phyloP scores from a whole-genome alignment of 2,888 invertebrate species.

The Laspeyria flexula region DNA sequence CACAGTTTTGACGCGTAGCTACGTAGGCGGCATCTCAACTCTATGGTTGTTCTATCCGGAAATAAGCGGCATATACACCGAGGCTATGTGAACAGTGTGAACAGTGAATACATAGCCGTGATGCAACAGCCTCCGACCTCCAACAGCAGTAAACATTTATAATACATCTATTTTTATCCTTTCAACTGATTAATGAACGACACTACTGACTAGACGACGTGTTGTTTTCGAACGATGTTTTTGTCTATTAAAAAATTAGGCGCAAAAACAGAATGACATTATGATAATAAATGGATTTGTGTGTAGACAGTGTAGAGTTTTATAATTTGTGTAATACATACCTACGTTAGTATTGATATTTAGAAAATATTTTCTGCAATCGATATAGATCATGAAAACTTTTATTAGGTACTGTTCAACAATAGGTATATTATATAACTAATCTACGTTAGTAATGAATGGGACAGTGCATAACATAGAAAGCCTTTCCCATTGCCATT shows the following conservation, averaged over 20 bases:
- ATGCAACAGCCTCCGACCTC: conserved; percentile 57
- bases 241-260: neutral
- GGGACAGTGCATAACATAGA: too few species aligned
- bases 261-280: too few species aligned
- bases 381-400: too few species aligned
- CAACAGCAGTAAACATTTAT: conserved; percentile 47
- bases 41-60: conserved; percentile 30
- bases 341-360: too few species aligned
- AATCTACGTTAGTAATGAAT: too few species aligned
- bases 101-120: conserved; percentile 21
- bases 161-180: conserved; percentile 57
- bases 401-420: too few species aligned
- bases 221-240: neutral
- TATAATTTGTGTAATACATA: too few species aligned
- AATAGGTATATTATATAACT: too few species aligned
- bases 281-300: too few species aligned
- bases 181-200: conserved; percentile 53
- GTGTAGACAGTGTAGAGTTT: too few species aligned
- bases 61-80: conserved; percentile 18
- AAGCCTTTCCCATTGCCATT: too few species aligned
- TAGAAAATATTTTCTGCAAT: too few species aligned
- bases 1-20: neutral
- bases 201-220: neutral
- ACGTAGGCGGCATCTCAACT: conserved; percentile 20
- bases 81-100: conserved; percentile 30